A percentile compares a stretch with the other conserved stretches of the same genome.
Evolutionary conservation across 1,140 invertebrate genomes (phyloP).

Genomic region (Venustaconcha ellipsiformis): DNA sequence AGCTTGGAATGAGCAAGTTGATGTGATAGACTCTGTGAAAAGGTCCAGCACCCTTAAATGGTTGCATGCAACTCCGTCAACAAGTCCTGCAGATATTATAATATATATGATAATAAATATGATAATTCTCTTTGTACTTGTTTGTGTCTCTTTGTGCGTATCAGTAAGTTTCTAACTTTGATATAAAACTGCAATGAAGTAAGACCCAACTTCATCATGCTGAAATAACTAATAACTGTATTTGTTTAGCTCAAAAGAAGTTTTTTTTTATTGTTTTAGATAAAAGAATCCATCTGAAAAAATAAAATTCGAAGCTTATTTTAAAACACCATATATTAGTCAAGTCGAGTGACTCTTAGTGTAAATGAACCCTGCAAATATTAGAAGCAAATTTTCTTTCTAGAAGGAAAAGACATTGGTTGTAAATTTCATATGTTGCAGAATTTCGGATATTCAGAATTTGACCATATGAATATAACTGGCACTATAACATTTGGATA

Average conservation of each 20-base stretch:
- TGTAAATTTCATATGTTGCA: too few relatives aligned
- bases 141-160: background rate
- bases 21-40: conserved; percentile 86
- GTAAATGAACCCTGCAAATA: background rate
- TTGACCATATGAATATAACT: too few relatives aligned
- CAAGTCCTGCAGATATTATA: conserved; percentile 36
- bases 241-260: background rate
- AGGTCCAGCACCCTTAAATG: conserved; percentile 87
- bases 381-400: background rate
- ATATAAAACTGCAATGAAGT: background rate
- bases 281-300: background rate
- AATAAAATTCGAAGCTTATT: too few relatives aligned
- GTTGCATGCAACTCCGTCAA: conserved; percentile 79
- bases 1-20: conserved; percentile 79
- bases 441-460: too few relatives aligned
- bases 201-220: background rate
- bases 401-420: background rate
- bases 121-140: background rate
- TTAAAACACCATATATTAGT: too few relatives aligned
- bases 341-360: too few relatives aligned
- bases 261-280: background rate
- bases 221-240: background rate
- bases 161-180: background rate
- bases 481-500: too few relatives aligned
- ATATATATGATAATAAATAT: background rate